These are phyloP conservation scores for Cheumatopsyche charites DNA, from an alignment of 1,140 invertebrate species.

Conservation along the genomic window DNA sequence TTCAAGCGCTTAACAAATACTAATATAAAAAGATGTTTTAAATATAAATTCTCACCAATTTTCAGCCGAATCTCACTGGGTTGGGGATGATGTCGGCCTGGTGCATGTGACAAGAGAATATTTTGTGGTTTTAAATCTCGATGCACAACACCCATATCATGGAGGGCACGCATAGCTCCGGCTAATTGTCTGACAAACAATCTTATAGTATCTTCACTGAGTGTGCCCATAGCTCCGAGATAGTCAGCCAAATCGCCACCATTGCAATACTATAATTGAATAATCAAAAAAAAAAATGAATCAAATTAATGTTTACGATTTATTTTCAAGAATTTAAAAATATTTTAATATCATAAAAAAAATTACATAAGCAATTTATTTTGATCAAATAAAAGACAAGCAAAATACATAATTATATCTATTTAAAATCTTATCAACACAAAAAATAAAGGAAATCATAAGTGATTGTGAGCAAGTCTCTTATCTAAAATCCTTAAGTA, in stretches of 20 bases:
- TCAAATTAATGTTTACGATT: no score
- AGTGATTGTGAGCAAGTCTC: no score
- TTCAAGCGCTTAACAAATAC: not conserved
- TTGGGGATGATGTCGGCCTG: constrained; percentile 77
- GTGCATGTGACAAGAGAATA: constrained; percentile 84
- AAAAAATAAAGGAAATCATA: no score
- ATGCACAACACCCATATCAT: constrained; percentile 97
- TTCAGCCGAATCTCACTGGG: constrained; percentile 93
- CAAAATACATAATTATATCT: no score
- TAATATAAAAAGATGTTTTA: not conserved
- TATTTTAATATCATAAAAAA: no score
- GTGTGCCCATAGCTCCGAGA: constrained; percentile 85
- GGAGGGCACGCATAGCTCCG: constrained; percentile 94
- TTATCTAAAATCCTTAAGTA: no score
- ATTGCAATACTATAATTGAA: constrained; percentile 87
- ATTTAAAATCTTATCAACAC: no score
- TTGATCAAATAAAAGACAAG: no score
- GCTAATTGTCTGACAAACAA: constrained; percentile 95
- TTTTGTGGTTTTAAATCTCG: constrained; percentile 98
- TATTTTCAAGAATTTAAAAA: no score
- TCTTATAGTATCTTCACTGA: constrained; percentile 96
- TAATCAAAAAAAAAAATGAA: constrained; percentile 33
- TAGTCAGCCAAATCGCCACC: constrained; percentile 98
- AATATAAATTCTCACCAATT: constrained; percentile 78
- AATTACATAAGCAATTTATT: no score